These are phyloP conservation scores for Apamea sordens DNA, from an alignment of 2,888 invertebrate genomes.

Conservation along the genomic window DNA sequence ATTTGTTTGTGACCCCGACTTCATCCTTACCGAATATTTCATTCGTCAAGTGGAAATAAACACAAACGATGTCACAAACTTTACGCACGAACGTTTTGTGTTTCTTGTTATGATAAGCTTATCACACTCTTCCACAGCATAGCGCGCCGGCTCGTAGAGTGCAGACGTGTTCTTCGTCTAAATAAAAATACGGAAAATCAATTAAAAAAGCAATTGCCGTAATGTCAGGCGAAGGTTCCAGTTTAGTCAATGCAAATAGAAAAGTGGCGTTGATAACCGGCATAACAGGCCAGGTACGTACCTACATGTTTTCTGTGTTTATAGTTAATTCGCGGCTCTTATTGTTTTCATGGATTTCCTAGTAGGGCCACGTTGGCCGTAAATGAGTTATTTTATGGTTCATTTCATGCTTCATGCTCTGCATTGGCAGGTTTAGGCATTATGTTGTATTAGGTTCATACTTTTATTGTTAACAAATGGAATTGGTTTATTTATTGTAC, in stretches of 20 bases:
- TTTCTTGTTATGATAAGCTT: constrained; percentile 72
- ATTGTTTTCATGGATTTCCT: constrained; percentile 12
- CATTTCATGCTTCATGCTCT: constrained; percentile 17
- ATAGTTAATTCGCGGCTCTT: neutral
- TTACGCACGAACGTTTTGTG: constrained; percentile 48
- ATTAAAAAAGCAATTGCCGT: constrained; percentile 39
- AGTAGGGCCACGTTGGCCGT: constrained; percentile 53
- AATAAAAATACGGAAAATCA: constrained; percentile 31
- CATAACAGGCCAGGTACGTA: constrained; percentile 98
- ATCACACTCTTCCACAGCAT: constrained; percentile 60
- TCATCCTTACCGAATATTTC: neutral
- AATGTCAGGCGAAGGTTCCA: constrained; percentile 84
- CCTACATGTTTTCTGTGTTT: constrained; percentile 18
- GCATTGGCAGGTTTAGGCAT: neutral
- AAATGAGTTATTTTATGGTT: constrained; percentile 28
- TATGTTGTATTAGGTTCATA: neutral
- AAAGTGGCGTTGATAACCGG: constrained; percentile 98
- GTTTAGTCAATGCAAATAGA: constrained; percentile 72
- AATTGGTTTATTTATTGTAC: too few relatives aligned
- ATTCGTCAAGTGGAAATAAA: neutral
- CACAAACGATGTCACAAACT: constrained; percentile 27
- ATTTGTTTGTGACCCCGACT: neutral
- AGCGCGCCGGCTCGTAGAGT: constrained; percentile 63
- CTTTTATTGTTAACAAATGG: neutral
- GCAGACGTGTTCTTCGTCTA: constrained; percentile 64